Percentiles rank a stretch among this genome's conserved stretches.
Conservation (phyloP, 1,140 invertebrate species). For the Drosophila sulfurigaster region DNA sequence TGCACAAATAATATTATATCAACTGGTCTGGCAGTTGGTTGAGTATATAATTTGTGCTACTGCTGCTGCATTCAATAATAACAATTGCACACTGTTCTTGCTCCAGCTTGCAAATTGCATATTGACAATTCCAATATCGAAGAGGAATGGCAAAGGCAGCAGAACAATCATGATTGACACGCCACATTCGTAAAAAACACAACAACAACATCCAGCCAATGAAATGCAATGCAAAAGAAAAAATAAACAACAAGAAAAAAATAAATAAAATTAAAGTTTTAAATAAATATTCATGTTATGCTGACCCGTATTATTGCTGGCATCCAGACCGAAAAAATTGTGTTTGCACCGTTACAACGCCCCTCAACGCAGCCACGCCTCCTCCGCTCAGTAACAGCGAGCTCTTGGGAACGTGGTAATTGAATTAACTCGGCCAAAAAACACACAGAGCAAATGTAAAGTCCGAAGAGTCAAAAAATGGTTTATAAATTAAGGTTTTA, state of each 20-base stretch:
- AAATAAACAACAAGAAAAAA: slow-evolving; percentile 17
- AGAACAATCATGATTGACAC: slow-evolving; percentile 18
- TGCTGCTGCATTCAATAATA: background rate
- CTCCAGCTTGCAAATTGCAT: slow-evolving; percentile 2
- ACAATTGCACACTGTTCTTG: background rate
- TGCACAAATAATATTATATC: background rate
- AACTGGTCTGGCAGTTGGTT: background rate
- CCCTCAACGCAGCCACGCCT: background rate
- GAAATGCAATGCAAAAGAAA: background rate
- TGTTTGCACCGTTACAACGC: slow-evolving; percentile 30
- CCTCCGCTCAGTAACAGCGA: background rate
- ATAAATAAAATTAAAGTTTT: slow-evolving; percentile 47
- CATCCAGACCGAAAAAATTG: slow-evolving; percentile 6
- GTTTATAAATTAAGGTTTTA: slow-evolving; percentile 63
- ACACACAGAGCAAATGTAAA: slow-evolving; percentile 20
- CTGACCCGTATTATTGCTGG: slow-evolving; percentile 22
- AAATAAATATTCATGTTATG: slow-evolving; percentile 69
- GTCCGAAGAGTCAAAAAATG: slow-evolving; percentile 46
- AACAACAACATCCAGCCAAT: slow-evolving; percentile 1
- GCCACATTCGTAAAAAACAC: slow-evolving; percentile 2
- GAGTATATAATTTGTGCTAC: background rate
- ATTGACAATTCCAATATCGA: slow-evolving; percentile 19
- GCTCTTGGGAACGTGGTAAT: slow-evolving; percentile 50
- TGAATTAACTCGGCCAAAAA: slow-evolving; percentile 57
- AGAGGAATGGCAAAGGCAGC: background rate